These are phyloP conservation scores for Parapristionchus giblindavisi DNA, from an alignment of 2,888 invertebrate species.

Conservation along the genomic window DNA sequence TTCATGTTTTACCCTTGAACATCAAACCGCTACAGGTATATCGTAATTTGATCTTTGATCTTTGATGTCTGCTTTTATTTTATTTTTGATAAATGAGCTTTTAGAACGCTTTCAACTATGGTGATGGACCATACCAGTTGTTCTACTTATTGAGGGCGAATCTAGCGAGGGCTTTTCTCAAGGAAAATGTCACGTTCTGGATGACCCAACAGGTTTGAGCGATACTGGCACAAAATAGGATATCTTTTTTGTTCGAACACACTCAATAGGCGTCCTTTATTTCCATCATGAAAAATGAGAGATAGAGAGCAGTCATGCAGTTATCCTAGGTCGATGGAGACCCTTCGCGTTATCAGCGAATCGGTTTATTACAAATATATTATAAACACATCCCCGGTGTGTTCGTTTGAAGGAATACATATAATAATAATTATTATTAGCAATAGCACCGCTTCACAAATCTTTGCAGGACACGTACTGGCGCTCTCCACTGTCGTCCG, in stretches of 20 bases:
- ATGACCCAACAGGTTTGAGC: constrained; percentile 66
- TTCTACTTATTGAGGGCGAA: constrained; percentile 67
- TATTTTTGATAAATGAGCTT: constrained; percentile 5
- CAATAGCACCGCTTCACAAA: no score
- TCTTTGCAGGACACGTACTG: constrained; percentile 63
- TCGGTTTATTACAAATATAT: no score
- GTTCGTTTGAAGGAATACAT: no score
- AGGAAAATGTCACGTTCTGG: constrained; percentile 58
- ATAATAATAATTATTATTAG: no score
- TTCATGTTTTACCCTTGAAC: constrained; percentile 50
- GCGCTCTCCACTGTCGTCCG: constrained; percentile 51
- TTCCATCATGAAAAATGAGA: background rate
- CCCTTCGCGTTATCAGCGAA: no score
- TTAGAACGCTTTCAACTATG: constrained; percentile 66
- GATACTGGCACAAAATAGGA: background rate
- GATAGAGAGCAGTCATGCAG: no score
- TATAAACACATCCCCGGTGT: no score
- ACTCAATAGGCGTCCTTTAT: background rate
- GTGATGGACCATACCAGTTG: constrained; percentile 67
- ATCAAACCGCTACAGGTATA: constrained; percentile 56
- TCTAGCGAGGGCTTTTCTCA: constrained; percentile 56
- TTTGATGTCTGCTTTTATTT: no score
- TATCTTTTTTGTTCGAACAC: background rate
- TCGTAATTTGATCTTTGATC: background rate
- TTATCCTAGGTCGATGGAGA: no score